A percentile compares a stretch with the other conserved stretches of the same genome.
These are phyloP conservation scores for Drosophila macrothrix DNA, from an alignment of 2,888 invertebrate genomes.

Conservation along the genomic window DNA sequence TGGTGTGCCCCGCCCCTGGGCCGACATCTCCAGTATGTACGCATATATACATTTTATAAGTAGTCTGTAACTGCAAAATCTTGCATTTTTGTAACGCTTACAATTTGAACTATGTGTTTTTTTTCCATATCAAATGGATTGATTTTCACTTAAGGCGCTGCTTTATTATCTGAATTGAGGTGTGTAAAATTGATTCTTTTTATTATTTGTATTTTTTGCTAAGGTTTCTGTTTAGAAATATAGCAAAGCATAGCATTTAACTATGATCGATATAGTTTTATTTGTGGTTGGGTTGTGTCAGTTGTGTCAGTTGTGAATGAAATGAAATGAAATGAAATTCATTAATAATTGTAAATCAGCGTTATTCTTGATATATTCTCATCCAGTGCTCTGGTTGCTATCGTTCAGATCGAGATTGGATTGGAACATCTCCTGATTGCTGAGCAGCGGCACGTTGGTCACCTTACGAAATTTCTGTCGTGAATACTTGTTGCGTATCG, in stretches of 20 bases:
- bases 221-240: constrained; percentile 18
- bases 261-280: constrained; percentile 3
- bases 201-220: constrained; percentile 8
- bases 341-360: constrained; percentile 21
- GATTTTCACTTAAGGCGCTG: not conserved
- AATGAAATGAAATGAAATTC: constrained; percentile 8
- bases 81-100: constrained; percentile 3
- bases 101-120: not conserved
- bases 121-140: not conserved
- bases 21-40: not conserved
- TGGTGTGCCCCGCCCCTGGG: not conserved
- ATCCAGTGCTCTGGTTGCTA: constrained; percentile 36
- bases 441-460: constrained; percentile 90
- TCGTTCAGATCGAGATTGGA: constrained; percentile 59
- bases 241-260: constrained; percentile 35
- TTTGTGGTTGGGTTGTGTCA: not conserved
- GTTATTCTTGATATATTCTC: constrained; percentile 4
- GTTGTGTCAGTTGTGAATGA: constrained; percentile 14
- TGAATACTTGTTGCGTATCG: constrained; percentile 96
- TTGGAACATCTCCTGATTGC: constrained; percentile 79
- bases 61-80: constrained; percentile 6
- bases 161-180: not conserved
- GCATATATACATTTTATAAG: not conserved
- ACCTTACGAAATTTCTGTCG: constrained; percentile 97
- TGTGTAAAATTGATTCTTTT: constrained; percentile 44